Percentiles rank a stretch among this genome's conserved stretches.
Evolutionary conservation across 2,888 invertebrate genomes (phyloP).

Genomic region (Cylloceria caligata): DNA sequence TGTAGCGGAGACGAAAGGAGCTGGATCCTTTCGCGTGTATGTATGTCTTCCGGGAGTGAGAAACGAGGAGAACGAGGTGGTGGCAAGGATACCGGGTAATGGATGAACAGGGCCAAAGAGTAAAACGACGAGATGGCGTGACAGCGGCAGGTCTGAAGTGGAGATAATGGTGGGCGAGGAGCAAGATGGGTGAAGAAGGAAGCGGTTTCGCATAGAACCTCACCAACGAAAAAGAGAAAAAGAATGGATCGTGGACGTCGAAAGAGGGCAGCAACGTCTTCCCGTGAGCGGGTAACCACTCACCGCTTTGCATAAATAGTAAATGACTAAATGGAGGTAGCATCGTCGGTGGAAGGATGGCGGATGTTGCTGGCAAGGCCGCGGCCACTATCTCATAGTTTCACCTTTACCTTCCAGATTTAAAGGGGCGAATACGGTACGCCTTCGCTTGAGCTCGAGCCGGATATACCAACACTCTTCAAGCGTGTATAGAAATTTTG

Average conservation of each 20-base stretch:
- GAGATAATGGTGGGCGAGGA: conserved; percentile 30
- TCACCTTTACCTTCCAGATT: conserved; percentile 69
- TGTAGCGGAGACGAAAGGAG: conserved; percentile 20
- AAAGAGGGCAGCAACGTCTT: conserved; percentile 59
- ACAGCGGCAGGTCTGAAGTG: conserved; percentile 8
- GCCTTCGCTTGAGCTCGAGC: conserved; percentile 24
- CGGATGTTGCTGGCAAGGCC: conserved; percentile 53
- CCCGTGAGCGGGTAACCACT: conserved; percentile 54
- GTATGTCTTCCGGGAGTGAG: conserved; percentile 25
- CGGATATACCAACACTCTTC: conserved; percentile 40
- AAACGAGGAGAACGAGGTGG: conserved; percentile 23
- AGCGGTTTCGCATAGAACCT: conserved; percentile 20
- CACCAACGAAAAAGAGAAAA: conserved; percentile 14
- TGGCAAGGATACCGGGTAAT: conserved; percentile 51
- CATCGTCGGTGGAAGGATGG: conserved; percentile 45
- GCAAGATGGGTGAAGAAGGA: conserved; percentile 7
- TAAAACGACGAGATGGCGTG: conserved; percentile 28
- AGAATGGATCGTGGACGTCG: conserved; percentile 33
- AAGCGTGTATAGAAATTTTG: not conserved
- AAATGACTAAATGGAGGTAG: conserved; percentile 74
- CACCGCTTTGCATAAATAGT: conserved; percentile 75
- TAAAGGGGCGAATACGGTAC: conserved; percentile 61
- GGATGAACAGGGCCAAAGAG: conserved; percentile 51
- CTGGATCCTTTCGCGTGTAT: conserved; percentile 5
- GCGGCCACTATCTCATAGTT: conserved; percentile 66